Evolutionary conservation across 2,797 vertebrate species (phyloP), one percentile per base, ranked within the genome.

Genomic region (Xiphophorus birchmanni): DNA sequence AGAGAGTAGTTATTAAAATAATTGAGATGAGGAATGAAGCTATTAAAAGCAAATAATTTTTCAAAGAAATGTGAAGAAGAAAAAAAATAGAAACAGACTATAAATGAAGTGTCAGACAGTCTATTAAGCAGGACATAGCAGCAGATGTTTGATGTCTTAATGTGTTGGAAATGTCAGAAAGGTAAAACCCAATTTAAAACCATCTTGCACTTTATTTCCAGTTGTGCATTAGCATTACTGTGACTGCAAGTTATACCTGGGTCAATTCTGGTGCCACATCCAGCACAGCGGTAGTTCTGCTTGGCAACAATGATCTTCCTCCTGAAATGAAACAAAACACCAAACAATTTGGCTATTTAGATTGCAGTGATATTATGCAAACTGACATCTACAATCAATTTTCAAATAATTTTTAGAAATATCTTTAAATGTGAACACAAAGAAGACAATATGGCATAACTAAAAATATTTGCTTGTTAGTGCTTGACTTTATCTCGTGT

Each of bases 261-360:
- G 79, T 99, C 98, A 0, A 97, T 96, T 63, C 97, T 96, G 86
- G 96, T 99, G 73, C 99, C 99, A 80, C 99, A 99, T 17, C 99
- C 98, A 0, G 99, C 98, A 73, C 99, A 99, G 73, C 98, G 96
- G 88, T 98, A 98, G 94, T 99, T 99, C 95, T 99, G 99, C 90
- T 98, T 99, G 26, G 97, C 96, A 63, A 99, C 97, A 0, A 97
- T 94, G 44, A 98, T 96, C 86, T 99, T 99, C 90, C 97, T 98
- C 95, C 99, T 99, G 88, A 76, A 76, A 74, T 86, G 18, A 44
- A 47, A 85, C 69, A 5, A 52, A 42, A 71, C 40, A 44, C 10
- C 29, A 12, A 35, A 44, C 44, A 84, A 26, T 73, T 75, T 81
- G 3, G 11, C 52, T 3, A 82, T 11, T 76, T 48, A n/a, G 23